Percentiles rank a stretch among this genome's conserved stretches.
phyloP scores from a whole-genome alignment of 2,113 vertebrate genomes.

The Platysternon megacephalum region DNA sequence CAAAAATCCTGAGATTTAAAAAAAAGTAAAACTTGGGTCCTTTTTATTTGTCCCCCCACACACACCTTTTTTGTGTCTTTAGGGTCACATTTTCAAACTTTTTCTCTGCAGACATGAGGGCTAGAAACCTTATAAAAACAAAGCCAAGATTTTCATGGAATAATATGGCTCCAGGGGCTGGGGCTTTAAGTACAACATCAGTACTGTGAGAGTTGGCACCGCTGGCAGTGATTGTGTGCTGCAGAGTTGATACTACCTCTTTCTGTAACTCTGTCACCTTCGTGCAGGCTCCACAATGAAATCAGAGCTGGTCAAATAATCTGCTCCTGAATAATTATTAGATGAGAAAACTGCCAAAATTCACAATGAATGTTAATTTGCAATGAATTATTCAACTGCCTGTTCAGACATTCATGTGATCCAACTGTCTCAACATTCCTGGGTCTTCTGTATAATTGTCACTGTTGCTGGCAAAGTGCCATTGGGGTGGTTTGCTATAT shows the following conservation, averaged over 20 bases:
- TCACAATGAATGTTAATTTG: background rate
- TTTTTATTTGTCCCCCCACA: too few relatives aligned
- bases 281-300: background rate
- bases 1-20: background rate
- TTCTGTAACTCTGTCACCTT: background rate
- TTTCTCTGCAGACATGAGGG: background rate
- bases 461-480: conserved; percentile 27
- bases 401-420: conserved; percentile 5
- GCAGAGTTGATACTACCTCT: background rate
- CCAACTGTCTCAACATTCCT: conserved; percentile 23
- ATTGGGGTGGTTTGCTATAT: background rate
- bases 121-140: background rate
- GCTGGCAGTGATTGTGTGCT: background rate
- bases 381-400: background rate
- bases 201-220: background rate
- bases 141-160: background rate
- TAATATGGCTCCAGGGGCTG: background rate
- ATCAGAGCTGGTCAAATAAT: background rate
- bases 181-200: background rate
- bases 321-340: background rate
- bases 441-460: background rate
- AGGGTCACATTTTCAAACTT: background rate
- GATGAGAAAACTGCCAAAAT: background rate
- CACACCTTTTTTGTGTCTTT: background rate
- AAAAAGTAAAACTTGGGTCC: too few relatives aligned